phyloP scores from a whole-genome alignment of 2,888 invertebrate species.

The Lepetodrilus schrolli region DNA sequence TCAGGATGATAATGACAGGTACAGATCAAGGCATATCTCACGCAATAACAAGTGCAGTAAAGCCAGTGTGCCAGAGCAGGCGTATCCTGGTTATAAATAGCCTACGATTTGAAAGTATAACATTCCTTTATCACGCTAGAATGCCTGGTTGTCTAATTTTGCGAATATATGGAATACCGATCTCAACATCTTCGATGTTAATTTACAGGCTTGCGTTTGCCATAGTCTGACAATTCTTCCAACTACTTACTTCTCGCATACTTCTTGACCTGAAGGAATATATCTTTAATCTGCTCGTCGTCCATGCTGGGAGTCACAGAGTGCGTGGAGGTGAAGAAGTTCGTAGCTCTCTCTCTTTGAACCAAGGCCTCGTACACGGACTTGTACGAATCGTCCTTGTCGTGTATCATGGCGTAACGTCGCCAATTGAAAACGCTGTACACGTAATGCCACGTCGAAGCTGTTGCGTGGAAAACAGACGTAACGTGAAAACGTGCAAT shows the following conservation, averaged over 20 bases:
- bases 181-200: too few relatives aligned
- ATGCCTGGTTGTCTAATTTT: too few relatives aligned
- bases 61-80: too few relatives aligned
- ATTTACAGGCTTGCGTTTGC: neutral
- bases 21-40: too few relatives aligned
- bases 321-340: conserved; percentile 56
- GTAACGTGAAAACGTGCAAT: too few relatives aligned
- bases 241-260: conserved; percentile 60
- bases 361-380: conserved; percentile 59
- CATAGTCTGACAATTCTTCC: neutral
- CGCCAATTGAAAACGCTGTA: conserved; percentile 59
- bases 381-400: conserved; percentile 55
- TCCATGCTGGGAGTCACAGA: conserved; percentile 48
- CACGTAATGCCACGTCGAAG: conserved; percentile 54
- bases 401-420: conserved; percentile 60
- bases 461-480: too few relatives aligned
- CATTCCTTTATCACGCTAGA: too few relatives aligned
- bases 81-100: too few relatives aligned
- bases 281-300: conserved; percentile 50
- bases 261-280: conserved; percentile 59
- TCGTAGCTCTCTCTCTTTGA: conserved; percentile 43
- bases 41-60: too few relatives aligned
- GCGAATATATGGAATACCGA: too few relatives aligned
- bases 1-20: too few relatives aligned
- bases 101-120: too few relatives aligned